Base-by-base conservation (phyloP, 2,888 invertebrate species). In the Beris morrisii region DNA sequence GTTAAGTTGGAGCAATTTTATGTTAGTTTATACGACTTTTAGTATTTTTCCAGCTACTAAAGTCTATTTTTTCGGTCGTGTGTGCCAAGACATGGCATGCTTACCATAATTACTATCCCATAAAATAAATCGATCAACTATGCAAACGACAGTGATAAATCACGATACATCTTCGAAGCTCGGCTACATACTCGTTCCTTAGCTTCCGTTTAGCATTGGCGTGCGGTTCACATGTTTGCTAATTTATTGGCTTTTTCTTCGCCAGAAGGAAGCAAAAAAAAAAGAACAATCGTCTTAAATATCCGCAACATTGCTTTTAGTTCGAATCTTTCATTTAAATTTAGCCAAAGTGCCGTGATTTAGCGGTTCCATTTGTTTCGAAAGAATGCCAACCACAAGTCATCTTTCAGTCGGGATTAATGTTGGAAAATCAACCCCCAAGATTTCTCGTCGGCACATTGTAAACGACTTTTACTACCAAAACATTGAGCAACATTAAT, bases 121-220 rank as follows among this genome's bases (percentile, higher is more conserved):
- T 43, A 56, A 43, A 56, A 56, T 54, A 56, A 56, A 56, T 56
- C 55, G 55, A 56, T 56, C 43, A 56, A 56, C 15, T 56, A 56
- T 56, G 55, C 43, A 56, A 56, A 56, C 38, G 55, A 56, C 55
- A 38, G 55, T 56, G 43, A 56, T 56, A 56, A 56, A 56, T 56
- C 55, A 56, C 55, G 55, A 56, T 56, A 56, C 38, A 32, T 56
- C 55, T 38, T 56, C n/a, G 13, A 22, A 43, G 38, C 38, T n/a
- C 38, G 15, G 7, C 38, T 31, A 11, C n/a, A 38, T 31, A 15
- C 38, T 13, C 55, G 55, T 56, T 56, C 38, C n/a, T 54, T 32
- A 13, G 15, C 38, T 56, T 43, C 38, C 55, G 30, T 56, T 54
- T 13, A 6, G 54, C 32, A 9, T 32, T 43, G 4, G 32, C 38